Base-by-base conservation (phyloP, 2,113 vertebrate genomes). In the Rhea pennata region DNA sequence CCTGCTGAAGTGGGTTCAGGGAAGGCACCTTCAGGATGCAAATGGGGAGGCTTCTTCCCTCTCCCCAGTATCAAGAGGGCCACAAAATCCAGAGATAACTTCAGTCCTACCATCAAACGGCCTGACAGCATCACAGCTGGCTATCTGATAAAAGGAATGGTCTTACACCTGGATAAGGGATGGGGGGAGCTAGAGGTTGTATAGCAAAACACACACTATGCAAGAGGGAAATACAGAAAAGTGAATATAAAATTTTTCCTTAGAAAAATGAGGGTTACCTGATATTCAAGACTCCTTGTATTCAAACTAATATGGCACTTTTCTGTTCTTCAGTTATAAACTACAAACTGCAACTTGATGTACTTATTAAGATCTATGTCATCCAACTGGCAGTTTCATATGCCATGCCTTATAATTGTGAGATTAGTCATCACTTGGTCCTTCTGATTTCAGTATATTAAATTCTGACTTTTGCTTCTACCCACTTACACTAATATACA, bases 401-500 rank as follows among this genome's bases (percentile, higher is more conserved):
- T 59, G 50, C 64, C 66, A 77, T 91, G 78, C 58, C 75, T 88
- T 77, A 4, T 54, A 89, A 97, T 58, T 90, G 19, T 54, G 87
- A 77, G 50, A 93, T 91, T 91, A 95, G 62, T 92, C 92, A 96
- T 83, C 75, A 50, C 75, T 79, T 91, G 82, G 93, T 91, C 82
- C 71, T 93, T 66, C 75, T 90, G 44, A 87, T 76, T 88, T 77
- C 58, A 83, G 50, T 40, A n/a, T 70, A 95, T 70, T 91, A 70
- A 87, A 92, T 76, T 51, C 66, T 90, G 89, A 94, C 87, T 96
- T 91, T 73, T 76, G 58, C 82, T 95, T 95, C 91, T 90, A 89
- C 71, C 44, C 33, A 66, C 70, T 95, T 91, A 66, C 1, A 13
- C 75, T 89, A 87, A 95, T 64, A 67, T 16, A 74, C 24, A 92